Conservation (phyloP, 2,888 invertebrate species). For the Sipha maydis region DNA sequence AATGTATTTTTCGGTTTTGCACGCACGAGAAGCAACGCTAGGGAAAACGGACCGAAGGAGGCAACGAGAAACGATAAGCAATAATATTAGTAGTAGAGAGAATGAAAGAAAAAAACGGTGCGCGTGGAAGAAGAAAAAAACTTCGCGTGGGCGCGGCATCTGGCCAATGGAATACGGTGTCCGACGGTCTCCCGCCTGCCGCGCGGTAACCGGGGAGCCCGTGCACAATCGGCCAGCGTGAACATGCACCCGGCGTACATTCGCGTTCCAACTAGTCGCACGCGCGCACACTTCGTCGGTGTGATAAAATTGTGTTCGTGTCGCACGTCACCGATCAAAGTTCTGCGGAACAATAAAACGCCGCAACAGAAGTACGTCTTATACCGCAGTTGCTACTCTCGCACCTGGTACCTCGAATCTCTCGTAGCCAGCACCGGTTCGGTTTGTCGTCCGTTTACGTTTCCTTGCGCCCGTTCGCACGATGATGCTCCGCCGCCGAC, state of each 20-base stretch:
- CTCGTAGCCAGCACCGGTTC: too few relatives aligned
- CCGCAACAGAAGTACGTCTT: background rate
- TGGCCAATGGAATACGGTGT: slow-evolving; percentile 24
- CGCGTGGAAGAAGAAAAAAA: background rate
- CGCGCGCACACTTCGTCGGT: slow-evolving; percentile 7
- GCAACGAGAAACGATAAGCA: background rate
- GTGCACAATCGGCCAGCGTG: background rate
- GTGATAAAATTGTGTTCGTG: background rate
- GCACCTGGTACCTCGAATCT: background rate
- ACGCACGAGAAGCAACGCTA: too few relatives aligned
- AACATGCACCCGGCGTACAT: slow-evolving; percentile 9
- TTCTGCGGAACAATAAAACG: too few relatives aligned
- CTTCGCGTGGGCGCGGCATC: slow-evolving; percentile 18
- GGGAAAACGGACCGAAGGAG: background rate
- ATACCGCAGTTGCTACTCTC: background rate
- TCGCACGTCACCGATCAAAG: background rate
- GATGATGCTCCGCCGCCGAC: background rate
- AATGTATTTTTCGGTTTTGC: too few relatives aligned
- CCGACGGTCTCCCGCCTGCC: background rate
- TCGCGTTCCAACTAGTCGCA: slow-evolving; percentile 35
- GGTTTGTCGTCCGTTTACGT: background rate
- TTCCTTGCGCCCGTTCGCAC: background rate
- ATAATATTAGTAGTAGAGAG: background rate
- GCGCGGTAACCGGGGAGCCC: background rate
- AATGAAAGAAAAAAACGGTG: background rate